Conservation (phyloP, 2,888 invertebrate species). For the Acleris literana region DNA sequence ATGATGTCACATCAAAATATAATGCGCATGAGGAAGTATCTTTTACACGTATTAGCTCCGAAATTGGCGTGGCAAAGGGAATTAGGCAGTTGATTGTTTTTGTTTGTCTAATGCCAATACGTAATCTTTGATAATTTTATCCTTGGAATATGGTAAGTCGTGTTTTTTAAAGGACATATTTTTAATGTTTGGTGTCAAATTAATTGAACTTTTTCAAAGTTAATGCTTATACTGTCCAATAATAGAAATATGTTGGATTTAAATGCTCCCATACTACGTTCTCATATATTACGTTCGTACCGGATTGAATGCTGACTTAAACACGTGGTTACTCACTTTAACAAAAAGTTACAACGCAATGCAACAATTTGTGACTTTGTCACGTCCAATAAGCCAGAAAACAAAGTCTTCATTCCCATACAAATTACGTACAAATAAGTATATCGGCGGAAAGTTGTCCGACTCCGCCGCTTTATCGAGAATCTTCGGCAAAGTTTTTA, state of each 20-base stretch:
- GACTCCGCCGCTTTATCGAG: constrained; percentile 71
- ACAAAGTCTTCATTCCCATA: constrained; percentile 50
- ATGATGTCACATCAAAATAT: constrained; percentile 32
- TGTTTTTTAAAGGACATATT: no score
- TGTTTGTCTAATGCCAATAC: no score
- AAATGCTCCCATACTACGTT: no score
- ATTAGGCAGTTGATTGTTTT: not conserved
- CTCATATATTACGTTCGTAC: no score
- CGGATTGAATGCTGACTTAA: no score
- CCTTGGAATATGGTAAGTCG: no score
- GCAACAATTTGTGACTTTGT: constrained; percentile 23
- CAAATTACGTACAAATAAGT: constrained; percentile 76
- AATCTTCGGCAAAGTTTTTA: constrained; percentile 76
- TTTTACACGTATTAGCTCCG: not conserved
- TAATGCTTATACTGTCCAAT: no score
- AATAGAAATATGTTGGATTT: no score
- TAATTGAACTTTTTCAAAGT: no score
- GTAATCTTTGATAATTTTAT: no score
- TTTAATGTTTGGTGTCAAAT: no score
- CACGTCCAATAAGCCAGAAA: constrained; percentile 43
- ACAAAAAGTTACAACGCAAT: not conserved
- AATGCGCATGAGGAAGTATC: constrained; percentile 19
- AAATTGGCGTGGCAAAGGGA: not conserved
- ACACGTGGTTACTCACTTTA: not conserved
- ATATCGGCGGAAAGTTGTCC: constrained; percentile 67